Percentiles rank a stretch among this genome's conserved stretches.
Conservation (phyloP, 2,113 vertebrate genomes). For the Monopterus albus region DNA sequence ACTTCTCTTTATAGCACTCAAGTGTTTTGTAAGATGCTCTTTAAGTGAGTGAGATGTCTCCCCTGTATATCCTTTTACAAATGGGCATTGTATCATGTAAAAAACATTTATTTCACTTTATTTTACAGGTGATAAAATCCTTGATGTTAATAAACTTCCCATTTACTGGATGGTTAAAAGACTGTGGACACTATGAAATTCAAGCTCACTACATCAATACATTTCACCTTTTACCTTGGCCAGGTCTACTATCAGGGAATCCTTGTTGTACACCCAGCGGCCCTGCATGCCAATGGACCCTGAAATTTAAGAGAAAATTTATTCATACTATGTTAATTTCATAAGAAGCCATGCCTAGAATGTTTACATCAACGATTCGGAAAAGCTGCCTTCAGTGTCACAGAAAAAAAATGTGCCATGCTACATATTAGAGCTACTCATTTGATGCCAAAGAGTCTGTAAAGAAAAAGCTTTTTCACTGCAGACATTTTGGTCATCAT, state of each 20-base stretch:
- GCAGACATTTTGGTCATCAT: neutral
- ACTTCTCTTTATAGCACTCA: too few species aligned
- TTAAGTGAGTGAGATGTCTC: too few species aligned
- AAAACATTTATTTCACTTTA: conserved; percentile 1
- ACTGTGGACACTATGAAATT: neutral
- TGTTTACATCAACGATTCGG: neutral
- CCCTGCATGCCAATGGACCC: too few species aligned
- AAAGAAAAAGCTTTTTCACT: too few species aligned
- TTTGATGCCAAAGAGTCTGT: too few species aligned
- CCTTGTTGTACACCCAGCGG: neutral
- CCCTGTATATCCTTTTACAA: too few species aligned
- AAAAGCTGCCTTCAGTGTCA: neutral
- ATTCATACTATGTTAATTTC: neutral
- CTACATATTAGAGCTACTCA: too few species aligned
- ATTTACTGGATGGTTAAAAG: conserved; percentile 10
- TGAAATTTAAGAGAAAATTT: neutral
- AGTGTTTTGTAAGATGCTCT: too few species aligned
- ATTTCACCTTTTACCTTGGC: neutral
- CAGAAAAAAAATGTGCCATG: neutral
- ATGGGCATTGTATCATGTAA: too few species aligned
- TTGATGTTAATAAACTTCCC: neutral
- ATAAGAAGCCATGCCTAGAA: neutral
- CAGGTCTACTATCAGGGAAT: neutral
- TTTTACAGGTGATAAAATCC: conserved; percentile 1
- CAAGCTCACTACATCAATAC: neutral